Conservation (phyloP, 2,888 invertebrate genomes). For the Idaea dimidiata region DNA sequence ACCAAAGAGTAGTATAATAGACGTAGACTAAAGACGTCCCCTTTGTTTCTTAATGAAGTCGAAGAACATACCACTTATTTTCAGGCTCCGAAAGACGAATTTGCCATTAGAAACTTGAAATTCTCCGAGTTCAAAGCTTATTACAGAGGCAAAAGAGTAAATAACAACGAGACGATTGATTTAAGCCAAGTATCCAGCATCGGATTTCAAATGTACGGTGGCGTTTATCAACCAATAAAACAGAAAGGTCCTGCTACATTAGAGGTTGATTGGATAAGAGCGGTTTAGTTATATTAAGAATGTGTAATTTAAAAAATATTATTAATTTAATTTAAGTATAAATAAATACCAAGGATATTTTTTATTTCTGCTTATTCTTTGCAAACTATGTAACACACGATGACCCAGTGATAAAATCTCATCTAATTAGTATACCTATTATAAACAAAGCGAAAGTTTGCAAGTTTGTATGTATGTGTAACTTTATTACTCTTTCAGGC, state of each 20-base stretch:
- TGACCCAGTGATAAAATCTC: background rate
- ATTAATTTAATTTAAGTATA: conserved; percentile 10
- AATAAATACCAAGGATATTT: conserved; percentile 23
- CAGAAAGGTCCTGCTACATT: conserved; percentile 83
- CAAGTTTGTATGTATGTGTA: too few species aligned
- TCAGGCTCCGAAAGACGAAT: conserved; percentile 77
- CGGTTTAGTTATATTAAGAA: conserved; percentile 40
- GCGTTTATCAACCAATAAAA: conserved; percentile 82
- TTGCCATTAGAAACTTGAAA: conserved; percentile 74
- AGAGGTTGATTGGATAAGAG: conserved; percentile 82
- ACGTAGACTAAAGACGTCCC: too few species aligned
- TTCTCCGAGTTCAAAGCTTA: conserved; percentile 82
- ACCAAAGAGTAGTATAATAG: too few species aligned
- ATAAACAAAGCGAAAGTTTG: too few species aligned
- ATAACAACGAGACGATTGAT: conserved; percentile 79
- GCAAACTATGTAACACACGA: too few species aligned
- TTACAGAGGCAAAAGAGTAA: conserved; percentile 80
- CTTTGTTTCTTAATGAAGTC: too few species aligned
- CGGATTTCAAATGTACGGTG: conserved; percentile 84
- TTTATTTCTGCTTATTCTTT: conserved; percentile 21
- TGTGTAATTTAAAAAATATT: conserved; percentile 3
- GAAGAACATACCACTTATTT: conserved; percentile 38
- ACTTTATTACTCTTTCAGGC: too few species aligned
- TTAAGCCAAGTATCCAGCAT: conserved; percentile 80
- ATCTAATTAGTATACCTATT: too few species aligned